A percentile compares a stretch with the other conserved stretches of the same genome.
Conservation (phyloP, 2,888 invertebrate species). For the Drosophila mayaguana region DNA sequence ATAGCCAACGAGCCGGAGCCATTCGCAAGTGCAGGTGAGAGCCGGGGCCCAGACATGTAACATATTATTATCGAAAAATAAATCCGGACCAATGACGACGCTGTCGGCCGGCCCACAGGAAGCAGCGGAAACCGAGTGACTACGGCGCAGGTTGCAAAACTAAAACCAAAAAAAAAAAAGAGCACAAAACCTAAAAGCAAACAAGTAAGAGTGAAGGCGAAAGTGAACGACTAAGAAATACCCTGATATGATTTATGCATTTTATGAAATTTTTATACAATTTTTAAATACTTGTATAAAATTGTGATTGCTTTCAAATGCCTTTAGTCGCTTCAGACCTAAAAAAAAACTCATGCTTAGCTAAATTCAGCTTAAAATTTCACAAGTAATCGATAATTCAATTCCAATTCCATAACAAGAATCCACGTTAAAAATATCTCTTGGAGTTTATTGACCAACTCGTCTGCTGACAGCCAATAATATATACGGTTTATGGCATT, state of each 20-base stretch:
- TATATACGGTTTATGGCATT: neutral
- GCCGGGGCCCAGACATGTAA: constrained; percentile 52
- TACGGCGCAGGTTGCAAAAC: constrained; percentile 59
- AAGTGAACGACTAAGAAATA: neutral
- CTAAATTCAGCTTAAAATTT: neutral
- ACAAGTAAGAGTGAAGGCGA: constrained; percentile 10
- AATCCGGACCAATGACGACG: constrained; percentile 21
- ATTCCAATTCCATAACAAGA: neutral
- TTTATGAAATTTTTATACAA: too few relatives aligned
- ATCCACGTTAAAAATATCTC: neutral
- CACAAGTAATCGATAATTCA: neutral
- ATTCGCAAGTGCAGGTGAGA: constrained; percentile 8
- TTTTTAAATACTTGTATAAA: too few relatives aligned
- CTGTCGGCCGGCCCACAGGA: constrained; percentile 56
- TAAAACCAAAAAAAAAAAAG: constrained; percentile 37
- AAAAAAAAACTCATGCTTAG: too few relatives aligned
- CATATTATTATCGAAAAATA: constrained; percentile 78
- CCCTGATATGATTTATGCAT: neutral
- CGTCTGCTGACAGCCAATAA: neutral
- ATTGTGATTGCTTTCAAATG: too few relatives aligned
- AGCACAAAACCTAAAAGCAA: constrained; percentile 23
- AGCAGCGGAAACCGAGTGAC: constrained; percentile 72
- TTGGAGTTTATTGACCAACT: neutral
- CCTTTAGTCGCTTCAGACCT: too few relatives aligned
- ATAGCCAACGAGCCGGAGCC: neutral